Evolutionary conservation across 2,888 invertebrate genomes (phyloP), one percentile per base, ranked within the genome.

Genomic region (Archips crataeganus): DNA sequence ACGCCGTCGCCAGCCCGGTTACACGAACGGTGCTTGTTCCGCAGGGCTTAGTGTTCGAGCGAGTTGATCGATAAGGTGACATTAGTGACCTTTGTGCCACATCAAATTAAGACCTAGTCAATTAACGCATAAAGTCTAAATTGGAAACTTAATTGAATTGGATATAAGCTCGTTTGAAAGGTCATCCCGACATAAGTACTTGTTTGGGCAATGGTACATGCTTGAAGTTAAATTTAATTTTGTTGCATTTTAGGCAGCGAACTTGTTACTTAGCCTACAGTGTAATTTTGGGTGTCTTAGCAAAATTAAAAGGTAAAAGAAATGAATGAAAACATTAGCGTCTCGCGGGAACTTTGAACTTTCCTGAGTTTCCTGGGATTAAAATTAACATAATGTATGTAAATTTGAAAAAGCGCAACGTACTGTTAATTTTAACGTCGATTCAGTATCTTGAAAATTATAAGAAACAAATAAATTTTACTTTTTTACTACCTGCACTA

Each of bases 1-100:
- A 80, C 76, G 83, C 84, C 84, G 83, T 81, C 82, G 81, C 79
- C 75, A 77, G 74, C 80, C 77, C 81, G 82, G 80, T 82, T 81
- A 79, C 79, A 77, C 78, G 78, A 71, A 72, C 74, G 76, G 80
- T 70, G 54, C 74, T 71, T 78, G 76, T 85, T 86, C 77, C 45
- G 62, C 71, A 64, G 39, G 71, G 47, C 62, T 67, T 47, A 72
- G 71, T 70, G 34, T 74, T 76, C 47, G 76, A 70, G 34, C 59
- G 45, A 59, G 61, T 71, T 39, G 66, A 64, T 59, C 11, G 47
- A 63, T 9, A 11, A 32, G 11, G 11, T 49, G 36, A 36, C 13
- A 60, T n/a, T n/a, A 8, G 60, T n/a, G 36, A 11, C 5, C 36
- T 11, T 60, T 13, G 34, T 60, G 15, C 54, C 54, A 9, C 57